Percentiles rank a stretch among this genome's conserved stretches.
Evolutionary conservation across 2,888 invertebrate species (phyloP).

Genomic region (Andrena hattorfiana): DNA sequence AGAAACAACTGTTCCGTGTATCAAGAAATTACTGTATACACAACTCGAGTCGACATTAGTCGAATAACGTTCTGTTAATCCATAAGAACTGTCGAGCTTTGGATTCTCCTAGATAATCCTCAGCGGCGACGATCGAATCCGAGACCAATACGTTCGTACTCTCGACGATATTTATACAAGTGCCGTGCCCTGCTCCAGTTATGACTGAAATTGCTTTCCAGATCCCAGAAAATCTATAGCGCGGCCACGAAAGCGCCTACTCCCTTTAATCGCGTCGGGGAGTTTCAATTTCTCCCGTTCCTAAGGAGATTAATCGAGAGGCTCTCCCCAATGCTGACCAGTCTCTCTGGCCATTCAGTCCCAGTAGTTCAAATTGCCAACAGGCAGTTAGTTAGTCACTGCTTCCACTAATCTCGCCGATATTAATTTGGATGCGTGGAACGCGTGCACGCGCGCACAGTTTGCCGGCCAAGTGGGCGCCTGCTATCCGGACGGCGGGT

Average conservation of each 20-base stretch:
- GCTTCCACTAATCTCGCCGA: conserved; percentile 69
- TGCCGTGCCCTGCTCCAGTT: background rate
- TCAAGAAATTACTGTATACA: background rate
- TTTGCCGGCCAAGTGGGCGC: background rate
- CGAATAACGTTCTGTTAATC: background rate
- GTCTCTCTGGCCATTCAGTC: conserved; percentile 11
- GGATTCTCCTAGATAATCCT: too few relatives aligned
- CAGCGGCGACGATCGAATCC: background rate
- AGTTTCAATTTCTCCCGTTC: conserved; percentile 62
- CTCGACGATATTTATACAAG: conserved; percentile 28
- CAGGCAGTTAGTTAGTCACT: conserved; percentile 74
- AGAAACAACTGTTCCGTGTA: too few relatives aligned
- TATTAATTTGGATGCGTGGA: conserved; percentile 70
- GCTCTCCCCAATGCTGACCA: conserved; percentile 26
- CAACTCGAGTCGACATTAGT: background rate
- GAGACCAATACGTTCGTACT: conserved; percentile 17
- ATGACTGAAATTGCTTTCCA: conserved; percentile 30
- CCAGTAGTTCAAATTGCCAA: conserved; percentile 65
- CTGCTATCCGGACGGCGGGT: background rate
- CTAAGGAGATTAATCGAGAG: conserved; percentile 68
- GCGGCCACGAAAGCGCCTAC: background rate
- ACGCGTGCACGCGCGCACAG: conserved; percentile 22
- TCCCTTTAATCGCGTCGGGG: conserved; percentile 26
- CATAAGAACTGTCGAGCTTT: background rate
- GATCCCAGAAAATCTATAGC: conserved; percentile 29